Base-by-base conservation (phyloP, 2,797 vertebrate genomes). In the Sebastes umbrosus region DNA sequence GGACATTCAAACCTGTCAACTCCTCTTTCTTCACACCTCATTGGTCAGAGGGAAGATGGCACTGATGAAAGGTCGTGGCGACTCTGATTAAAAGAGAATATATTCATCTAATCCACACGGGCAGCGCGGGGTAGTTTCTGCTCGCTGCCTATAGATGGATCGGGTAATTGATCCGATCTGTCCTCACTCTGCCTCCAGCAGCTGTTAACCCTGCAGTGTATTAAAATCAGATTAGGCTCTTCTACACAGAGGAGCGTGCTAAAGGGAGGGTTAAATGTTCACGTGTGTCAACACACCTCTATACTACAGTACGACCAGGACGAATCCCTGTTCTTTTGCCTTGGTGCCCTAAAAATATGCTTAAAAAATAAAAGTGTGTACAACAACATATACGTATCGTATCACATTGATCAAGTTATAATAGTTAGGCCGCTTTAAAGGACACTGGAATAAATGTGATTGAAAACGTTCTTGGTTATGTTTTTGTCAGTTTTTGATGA, bases 1-100 rank as follows among this genome's bases (percentile, higher is more conserved):
- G 91, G 92, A 92, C 91, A 90, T 90, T 89, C 84, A 87, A 86
- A 90, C 83, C 87, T 90, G 90, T 94, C 91, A 85, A 83, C 87
- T 88, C 76, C 73, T 79, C 82, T 86, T 80, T 83, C 78, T 85
- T 92, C 86, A 91, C 90, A 83, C 90, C 87, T 89, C 90, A 90
- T 90, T 87, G 91, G 90, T 84, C 80, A 69, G 67, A 74, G 81
- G 65, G 82, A 86, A 81, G 85, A 87, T 85, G 82, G 70, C 84
- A 85, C 77, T 89, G 88, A 91, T 90, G 75, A 89, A 90, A 91
- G 90, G 88, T 91, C 75, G n/a, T 12, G 43, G 76, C 59, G 80
- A 83, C 73, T 87, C 87, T 79, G 84, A 89, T 91, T 89, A 89
- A 88, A 90, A 83, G 73, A 22, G 83, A 91, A 88, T 83, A 78